Evolutionary conservation across 1,140 invertebrate genomes (phyloP), one percentile per base, ranked within the genome.

Genomic region (Ceratosolen fusciceps): DNA sequence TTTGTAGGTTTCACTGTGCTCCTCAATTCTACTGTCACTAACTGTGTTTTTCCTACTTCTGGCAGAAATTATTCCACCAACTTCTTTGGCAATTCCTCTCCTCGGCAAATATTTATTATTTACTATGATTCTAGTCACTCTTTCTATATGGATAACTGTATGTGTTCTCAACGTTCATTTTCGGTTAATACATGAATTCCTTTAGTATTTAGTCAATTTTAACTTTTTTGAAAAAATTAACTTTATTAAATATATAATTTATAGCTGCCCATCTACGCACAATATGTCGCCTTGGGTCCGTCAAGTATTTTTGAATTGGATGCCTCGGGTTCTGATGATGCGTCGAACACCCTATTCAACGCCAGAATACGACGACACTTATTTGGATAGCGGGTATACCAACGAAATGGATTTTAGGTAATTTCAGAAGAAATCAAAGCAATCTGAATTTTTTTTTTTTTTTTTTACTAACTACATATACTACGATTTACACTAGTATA

Each of bases 41-140:
- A 99, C 98, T 87, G 98, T 99, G 90, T 99, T 99, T 92, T 99
- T 99, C 93, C 93, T 99, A 86, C 92, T 99, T 81, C 91, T 99
- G 85, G 97, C 97, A 75, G 97, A 98, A 92, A 98, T 99, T 86
- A 99, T 99, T 88, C 98, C 98, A 54, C 98, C 98, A 21, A 99
- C 98, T 26, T 99, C 97, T 24, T 92, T 99, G 82, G 97, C 98
- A 24, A 96, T 99, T 83, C 98, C 98, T n/a, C 91, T 99, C 72
- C 94, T 99, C 75, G 98, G 98, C 82, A 98, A 98, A 92, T 98
- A 98, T 90, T 92, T 96, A 72, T 92, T 99, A 76, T 99, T 99
- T 91, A 99, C 98, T 34, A 99, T 99, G 97, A 97, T 98, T 82
- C 92, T 99, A 81, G 98, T 99, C 74, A 98, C 97, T 26, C 92